A percentile compares a stretch with the other conserved stretches of the same genome.
phyloP scores from a whole-genome alignment of 2,797 vertebrate species.

The Graptemys geographica region DNA sequence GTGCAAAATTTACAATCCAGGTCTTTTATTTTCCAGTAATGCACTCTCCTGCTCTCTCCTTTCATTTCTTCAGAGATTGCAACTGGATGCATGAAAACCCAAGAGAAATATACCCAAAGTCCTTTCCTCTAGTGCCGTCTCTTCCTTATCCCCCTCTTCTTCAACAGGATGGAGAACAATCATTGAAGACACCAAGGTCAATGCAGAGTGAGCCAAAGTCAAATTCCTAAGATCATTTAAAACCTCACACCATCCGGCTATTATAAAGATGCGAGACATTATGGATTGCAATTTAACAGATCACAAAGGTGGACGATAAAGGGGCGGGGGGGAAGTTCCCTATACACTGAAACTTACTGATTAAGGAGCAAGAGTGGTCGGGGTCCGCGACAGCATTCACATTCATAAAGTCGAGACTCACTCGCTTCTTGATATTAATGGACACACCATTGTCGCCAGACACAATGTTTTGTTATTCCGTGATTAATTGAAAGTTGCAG shows the following conservation, averaged over 20 bases:
- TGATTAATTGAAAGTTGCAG: conserved; percentile 77
- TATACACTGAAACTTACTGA: conserved; percentile 49
- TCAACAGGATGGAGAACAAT: neutral
- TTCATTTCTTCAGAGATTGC: conserved; percentile 8
- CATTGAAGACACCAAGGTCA: conserved; percentile 66
- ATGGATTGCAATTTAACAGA: conserved; percentile 69
- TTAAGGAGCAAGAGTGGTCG: conserved; percentile 62
- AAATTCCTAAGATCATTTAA: conserved; percentile 69
- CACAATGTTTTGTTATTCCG: conserved; percentile 63
- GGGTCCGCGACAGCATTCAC: conserved; percentile 10
- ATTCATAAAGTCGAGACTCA: conserved; percentile 46
- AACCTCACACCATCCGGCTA: conserved; percentile 22
- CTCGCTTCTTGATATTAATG: conserved; percentile 56
- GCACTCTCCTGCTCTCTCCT: neutral
- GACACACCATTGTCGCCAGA: conserved; percentile 47
- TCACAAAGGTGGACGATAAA: conserved; percentile 19
- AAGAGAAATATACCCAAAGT: neutral
- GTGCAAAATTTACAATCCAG: conserved; percentile 11
- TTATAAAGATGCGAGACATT: conserved; percentile 31
- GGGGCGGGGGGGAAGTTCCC: conserved; percentile 29
- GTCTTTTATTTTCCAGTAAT: conserved; percentile 3
- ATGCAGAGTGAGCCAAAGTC: conserved; percentile 63
- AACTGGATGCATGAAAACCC: neutral
- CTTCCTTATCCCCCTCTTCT: neutral
- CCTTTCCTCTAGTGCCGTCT: neutral